Evolutionary conservation across 2,888 invertebrate genomes (phyloP), one percentile per base, ranked within the genome.

Genomic region (Platycnemis pennipes): DNA sequence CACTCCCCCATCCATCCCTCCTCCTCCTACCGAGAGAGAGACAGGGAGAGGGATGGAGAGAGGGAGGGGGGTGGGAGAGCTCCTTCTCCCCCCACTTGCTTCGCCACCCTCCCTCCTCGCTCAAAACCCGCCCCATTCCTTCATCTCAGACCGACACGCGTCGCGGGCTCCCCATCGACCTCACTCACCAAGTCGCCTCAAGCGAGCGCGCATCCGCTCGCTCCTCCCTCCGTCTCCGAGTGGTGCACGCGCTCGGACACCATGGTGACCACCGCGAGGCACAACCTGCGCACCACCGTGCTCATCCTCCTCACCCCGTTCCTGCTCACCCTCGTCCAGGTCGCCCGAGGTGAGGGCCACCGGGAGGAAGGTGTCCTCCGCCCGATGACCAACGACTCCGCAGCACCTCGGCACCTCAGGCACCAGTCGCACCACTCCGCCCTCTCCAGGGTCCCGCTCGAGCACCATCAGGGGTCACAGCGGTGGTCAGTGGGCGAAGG

Each of bases 401-500:
- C 53, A 16, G 5, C 53, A 13, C 16, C 16, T 42, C 49, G 88
- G 22, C 49, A 42, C 7, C 31, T 89, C 8, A n/a, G 88, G 26
- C 88, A 89, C 88, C 88, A 89, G 22, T 53, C 37, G 37, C 49
- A 89, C 37, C 88, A 89, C 88, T 37, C 53, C 53, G 44, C 88
- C 19, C 31, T 53, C 53, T 31, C 88, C 7, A 16, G 53, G 22
- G 53, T 37, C 8, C 88, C 53, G 22, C 31, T 53, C 49, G 22
- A 49, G 0, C 53, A 53, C 88, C 45, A 53, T 31, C 88, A 42
- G 31, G 26, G 26, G n/a, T 31, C 26, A 53, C 88, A 31, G 37
- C 16, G 53, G n/a, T 26, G 31, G 5, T 31, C 37, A 53, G 49
- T 37, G 37, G 37, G 37, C 88, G 37, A n/a, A 3, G 88, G 37